Percentiles rank a stretch among this genome's conserved stretches.
phyloP scores from a whole-genome alignment of 2,797 vertebrate genomes.

The Aulostomus chinensis region DNA sequence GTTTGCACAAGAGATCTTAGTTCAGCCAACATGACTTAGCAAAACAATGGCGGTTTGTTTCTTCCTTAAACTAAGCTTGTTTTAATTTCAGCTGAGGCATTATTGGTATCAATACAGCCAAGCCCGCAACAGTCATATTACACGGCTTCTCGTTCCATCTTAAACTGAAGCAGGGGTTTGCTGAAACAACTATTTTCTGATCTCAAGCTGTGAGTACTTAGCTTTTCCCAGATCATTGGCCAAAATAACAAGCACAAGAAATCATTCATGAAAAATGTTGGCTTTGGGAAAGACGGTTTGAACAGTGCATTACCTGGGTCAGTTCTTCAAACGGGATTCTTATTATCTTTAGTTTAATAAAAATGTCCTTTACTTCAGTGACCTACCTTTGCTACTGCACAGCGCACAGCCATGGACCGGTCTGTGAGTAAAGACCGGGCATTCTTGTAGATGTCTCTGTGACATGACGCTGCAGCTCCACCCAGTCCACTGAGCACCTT shows the following conservation, averaged over 20 bases:
- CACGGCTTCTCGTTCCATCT: no score
- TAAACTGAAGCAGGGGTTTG: no score
- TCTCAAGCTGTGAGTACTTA: no score
- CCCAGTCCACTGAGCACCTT: conserved; percentile 94
- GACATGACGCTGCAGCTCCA: conserved; percentile 94
- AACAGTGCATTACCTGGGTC: no score
- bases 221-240: no score
- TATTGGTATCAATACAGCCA: no score
- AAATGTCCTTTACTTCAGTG: conserved; percentile 20
- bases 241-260: background rate
- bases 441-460: conserved; percentile 98
- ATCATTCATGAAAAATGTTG: background rate
- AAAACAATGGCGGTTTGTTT: background rate
- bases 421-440: conserved; percentile 95
- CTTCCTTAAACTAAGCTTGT: background rate
- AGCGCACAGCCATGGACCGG: conserved; percentile 96
- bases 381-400: conserved; percentile 92
- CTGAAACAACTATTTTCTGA: no score
- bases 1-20: background rate
- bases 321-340: no score
- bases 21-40: background rate
- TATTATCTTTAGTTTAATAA: no score
- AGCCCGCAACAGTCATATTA: no score
- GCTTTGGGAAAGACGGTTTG: background rate
- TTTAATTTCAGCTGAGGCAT: no score